Base-by-base conservation (phyloP, 1,140 invertebrate species). In the Danaus plexippus region DNA sequence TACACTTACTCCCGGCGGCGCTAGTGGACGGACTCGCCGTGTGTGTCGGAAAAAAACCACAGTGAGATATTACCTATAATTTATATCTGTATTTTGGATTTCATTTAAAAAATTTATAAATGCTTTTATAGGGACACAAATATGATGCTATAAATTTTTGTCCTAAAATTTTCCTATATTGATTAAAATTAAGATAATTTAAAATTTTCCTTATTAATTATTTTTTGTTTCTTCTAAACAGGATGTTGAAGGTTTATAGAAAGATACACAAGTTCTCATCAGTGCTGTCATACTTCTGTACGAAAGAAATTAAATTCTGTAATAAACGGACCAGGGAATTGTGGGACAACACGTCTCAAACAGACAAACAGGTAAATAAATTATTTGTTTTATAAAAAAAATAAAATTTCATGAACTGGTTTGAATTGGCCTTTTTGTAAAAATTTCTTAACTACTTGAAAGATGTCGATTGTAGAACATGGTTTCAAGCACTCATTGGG, bases 231-330 rank as follows among this genome's bases (percentile, higher is more conserved):
- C 1, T 15, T 15, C 1, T 32, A 32, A 22, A 1, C 71, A 89
- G 88, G 73, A 87, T 95, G 72, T 75, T 92, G 54, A 91, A 91
- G 62, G 88, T 92, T 12, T 95, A 96, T 71, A 88, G 89, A 48
- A 95, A 93, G 77, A 90, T 97, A 42, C 90, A 94, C 65, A 92
- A 92, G 73, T 93, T 95, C 45, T 87, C 91, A 0, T 79, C 88
- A 2, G 90, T 92, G 0, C 84, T 96, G 11, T 89, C 92, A 10
- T 93, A 92, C 67, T 97, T 97, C 79, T 91, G 89, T 13, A 91
- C 89, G 1, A 76, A 88, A 42, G 89, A 93, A 66, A 96, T 95
- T 91, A 74, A 86, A 1, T 96, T 94, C 76, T 84, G 89, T 13
- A 92, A 92, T 60, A 89, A 22, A 92, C 93, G 75, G 80, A 93